Evolutionary conservation across 2,888 invertebrate genomes (phyloP), one percentile per base, ranked within the genome.

Genomic region (Dinocampus coccinellae): DNA sequence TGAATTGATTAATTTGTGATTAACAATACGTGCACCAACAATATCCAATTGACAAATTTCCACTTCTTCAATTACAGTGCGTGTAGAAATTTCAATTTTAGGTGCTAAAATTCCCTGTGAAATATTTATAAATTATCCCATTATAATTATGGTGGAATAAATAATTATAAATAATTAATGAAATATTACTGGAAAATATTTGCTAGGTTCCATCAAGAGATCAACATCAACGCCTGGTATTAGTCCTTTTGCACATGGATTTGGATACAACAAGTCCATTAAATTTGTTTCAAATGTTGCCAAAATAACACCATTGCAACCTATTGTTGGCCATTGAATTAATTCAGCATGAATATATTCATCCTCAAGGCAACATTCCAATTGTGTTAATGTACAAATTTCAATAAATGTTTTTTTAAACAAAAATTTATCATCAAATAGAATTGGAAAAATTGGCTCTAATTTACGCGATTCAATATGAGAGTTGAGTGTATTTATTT

Each of bases 361-460:
- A 65, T 90, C 89, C 81, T 90, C 91, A 90, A 91, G 82, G 34
- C 85, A 83, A 74, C 84, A 84, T 75, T 90, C 89, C 60, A 91
- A 79, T 60, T 89, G 89, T 58, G 85, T 82, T 55, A 90, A 82
- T 52, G 88, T 87, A 58, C 85, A 83, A 34, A 88, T 86, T 11
- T 86, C 84, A 58, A 84, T 80, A 78, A 89, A 89, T 71, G 90
- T 89, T 88, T 92, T 92, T 79, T 90, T 89, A 84, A 95, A 94
- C 75, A 90, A 90, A 84, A 94, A 94, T 77, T 91, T 91, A 83
- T 95, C 93, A 85, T 92, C 90, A 83, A 92, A 92, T 60, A 91
- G 82, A 7, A 95, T 87, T 0, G 95, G 95, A 85, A 95, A 95
- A 58, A 89, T 84, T 0, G 95, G 94, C 1, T 91, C 89, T 52